phyloP scores from a whole-genome alignment of 2,888 invertebrate genomes.

The Eilema sororculum region DNA sequence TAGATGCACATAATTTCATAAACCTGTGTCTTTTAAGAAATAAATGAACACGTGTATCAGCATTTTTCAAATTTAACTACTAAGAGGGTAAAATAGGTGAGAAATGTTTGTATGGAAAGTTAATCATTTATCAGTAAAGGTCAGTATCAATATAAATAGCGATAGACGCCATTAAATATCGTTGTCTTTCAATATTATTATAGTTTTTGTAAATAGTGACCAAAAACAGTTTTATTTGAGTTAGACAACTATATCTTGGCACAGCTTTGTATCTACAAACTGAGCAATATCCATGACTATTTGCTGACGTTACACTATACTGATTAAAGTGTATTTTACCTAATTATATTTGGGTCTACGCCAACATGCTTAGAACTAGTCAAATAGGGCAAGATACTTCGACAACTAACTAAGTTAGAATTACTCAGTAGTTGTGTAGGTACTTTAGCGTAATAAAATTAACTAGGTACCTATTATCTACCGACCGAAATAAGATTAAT shows the following conservation, averaged over 20 bases:
- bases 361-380: conserved; percentile 18
- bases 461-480: no score
- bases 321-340: conserved; percentile 30
- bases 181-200: no score
- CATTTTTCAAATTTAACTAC: no score
- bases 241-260: neutral
- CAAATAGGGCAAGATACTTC: conserved; percentile 12
- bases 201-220: neutral
- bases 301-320: conserved; percentile 15
- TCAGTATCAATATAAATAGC: no score
- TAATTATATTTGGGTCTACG: conserved; percentile 14
- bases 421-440: neutral
- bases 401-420: conserved; percentile 11
- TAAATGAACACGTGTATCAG: no score
- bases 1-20: no score
- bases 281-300: conserved; percentile 16
- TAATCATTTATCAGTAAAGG: no score
- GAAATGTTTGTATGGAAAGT: no score
- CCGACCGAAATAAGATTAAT: no score
- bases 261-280: neutral
- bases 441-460: neutral
- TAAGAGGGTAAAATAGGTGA: no score
- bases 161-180: no score
- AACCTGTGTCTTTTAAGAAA: no score
- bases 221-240: neutral